Evolutionary conservation across 2,113 vertebrate species (phyloP).

Genomic region (Collichthys lucidus): DNA sequence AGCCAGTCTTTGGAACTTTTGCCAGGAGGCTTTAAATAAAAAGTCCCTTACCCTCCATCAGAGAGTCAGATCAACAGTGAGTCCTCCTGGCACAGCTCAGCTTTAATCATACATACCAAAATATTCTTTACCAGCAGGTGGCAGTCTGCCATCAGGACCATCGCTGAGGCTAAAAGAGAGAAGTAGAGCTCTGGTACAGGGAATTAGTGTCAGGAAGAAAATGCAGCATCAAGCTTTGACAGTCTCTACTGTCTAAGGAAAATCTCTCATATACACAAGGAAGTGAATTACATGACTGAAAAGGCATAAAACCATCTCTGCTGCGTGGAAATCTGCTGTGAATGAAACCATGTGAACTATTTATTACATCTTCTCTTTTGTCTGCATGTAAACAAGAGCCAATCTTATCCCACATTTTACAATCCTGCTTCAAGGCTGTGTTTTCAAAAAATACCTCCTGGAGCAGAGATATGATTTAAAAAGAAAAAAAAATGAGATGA

Average conservation of each 20-base stretch:
- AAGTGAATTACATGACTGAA: constrained; percentile 15
- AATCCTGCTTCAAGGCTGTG: constrained; percentile 7
- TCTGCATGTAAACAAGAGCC: constrained; percentile 11
- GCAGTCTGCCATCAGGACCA: constrained; percentile 53
- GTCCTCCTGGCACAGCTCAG: constrained; percentile 1
- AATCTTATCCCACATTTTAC: constrained; percentile 16
- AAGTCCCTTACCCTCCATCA: neutral
- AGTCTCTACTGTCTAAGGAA: constrained; percentile 10
- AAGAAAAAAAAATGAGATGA: constrained; percentile 31
- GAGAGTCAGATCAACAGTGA: neutral
- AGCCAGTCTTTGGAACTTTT: constrained; percentile 14
- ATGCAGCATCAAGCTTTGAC: constrained; percentile 32
- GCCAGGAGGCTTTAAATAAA: constrained; percentile 36
- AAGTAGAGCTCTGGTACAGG: constrained; percentile 20
- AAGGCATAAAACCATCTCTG: constrained; percentile 21
- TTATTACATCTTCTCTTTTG: constrained; percentile 23
- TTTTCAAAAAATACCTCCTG: constrained; percentile 29
- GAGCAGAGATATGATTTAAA: constrained; percentile 25
- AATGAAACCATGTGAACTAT: constrained; percentile 20
- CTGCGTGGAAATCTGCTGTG: constrained; percentile 20
- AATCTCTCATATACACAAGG: constrained; percentile 23
- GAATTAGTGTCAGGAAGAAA: constrained; percentile 49
- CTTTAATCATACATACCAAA: neutral
- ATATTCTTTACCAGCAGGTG: constrained; percentile 67
- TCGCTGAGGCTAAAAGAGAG: neutral